Percentiles rank a stretch among this genome's conserved stretches.
phyloP scores from a whole-genome alignment of 2,888 invertebrate genomes.

The Onchidella celtica region DNA sequence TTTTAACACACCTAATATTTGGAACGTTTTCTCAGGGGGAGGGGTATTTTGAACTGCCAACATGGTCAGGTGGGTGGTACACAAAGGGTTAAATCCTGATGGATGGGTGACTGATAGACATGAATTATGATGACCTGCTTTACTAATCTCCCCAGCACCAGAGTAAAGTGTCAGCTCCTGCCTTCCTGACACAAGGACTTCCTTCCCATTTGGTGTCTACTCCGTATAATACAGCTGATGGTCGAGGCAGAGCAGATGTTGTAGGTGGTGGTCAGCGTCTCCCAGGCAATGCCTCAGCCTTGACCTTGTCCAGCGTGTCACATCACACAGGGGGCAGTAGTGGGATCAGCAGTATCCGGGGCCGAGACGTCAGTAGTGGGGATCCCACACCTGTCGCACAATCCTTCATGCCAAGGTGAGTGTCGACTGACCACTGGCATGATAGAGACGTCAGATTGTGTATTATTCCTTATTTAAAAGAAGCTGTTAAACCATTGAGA shows the following conservation, averaged over 20 bases:
- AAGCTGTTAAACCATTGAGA: too few relatives aligned
- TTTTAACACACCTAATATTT: too few relatives aligned
- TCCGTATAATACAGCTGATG: conserved; percentile 61
- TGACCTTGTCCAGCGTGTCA: conserved; percentile 48
- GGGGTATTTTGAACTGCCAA: too few relatives aligned
- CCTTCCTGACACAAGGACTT: conserved; percentile 62
- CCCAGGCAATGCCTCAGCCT: conserved; percentile 50
- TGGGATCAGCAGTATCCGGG: conserved; percentile 76
- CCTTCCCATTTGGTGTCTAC: conserved; percentile 69
- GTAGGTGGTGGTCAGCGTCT: background rate
- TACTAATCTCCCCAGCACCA: too few relatives aligned
- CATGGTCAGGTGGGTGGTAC: too few relatives aligned
- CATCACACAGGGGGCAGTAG: conserved; percentile 64
- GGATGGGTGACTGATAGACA: too few relatives aligned
- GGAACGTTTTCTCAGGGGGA: too few relatives aligned
- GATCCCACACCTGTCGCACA: conserved; percentile 69
- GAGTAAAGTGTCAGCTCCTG: conserved; percentile 48
- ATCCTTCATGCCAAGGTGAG: conserved; percentile 72
- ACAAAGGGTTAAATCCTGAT: too few relatives aligned
- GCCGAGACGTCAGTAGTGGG: conserved; percentile 60
- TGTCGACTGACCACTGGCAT: too few relatives aligned
- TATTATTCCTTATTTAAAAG: too few relatives aligned
- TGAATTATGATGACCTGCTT: too few relatives aligned
- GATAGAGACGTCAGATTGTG: too few relatives aligned
- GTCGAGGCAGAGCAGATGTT: background rate